These are phyloP conservation scores for Myiothlypis coronata DNA, from an alignment of 2,797 vertebrate genomes.

Conservation along the genomic window DNA sequence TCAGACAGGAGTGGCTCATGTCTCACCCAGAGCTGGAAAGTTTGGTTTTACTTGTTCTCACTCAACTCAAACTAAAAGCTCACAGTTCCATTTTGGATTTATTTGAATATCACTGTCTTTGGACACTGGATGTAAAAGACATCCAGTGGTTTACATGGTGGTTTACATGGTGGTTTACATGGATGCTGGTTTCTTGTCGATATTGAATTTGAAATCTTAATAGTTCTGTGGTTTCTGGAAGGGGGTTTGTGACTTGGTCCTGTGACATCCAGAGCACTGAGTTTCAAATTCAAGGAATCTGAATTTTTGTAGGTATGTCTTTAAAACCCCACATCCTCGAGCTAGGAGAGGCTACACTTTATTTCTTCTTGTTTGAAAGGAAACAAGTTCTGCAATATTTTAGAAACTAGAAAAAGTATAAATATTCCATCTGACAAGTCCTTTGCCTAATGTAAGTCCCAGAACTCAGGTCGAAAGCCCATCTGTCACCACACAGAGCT, in stretches of 20 bases:
- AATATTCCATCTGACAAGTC: neutral
- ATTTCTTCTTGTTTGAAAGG: neutral
- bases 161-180: neutral
- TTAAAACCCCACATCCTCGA: rapidly evolving
- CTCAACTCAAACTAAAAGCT: neutral
- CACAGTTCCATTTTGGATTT: neutral
- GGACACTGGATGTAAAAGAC: too few relatives aligned
- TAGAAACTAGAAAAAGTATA: neutral
- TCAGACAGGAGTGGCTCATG: neutral
- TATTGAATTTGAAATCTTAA: neutral
- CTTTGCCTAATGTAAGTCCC: neutral
- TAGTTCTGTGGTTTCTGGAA: neutral
- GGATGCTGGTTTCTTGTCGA: neutral
- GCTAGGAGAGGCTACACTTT: neutral
- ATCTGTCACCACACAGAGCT: neutral
- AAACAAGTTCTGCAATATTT: neutral
- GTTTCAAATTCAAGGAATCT: neutral
- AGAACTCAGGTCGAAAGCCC: neutral
- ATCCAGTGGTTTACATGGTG: too few relatives aligned
- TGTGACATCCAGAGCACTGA: neutral
- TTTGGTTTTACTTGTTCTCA: neutral
- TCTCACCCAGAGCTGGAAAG: neutral
- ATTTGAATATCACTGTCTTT: neutral
- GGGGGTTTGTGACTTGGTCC: rapidly evolving
- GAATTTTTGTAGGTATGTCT: neutral